A percentile compares a stretch with the other conserved stretches of the same genome.
phyloP scores from a whole-genome alignment of 92 coral and sea anemone species.

The Epizoanthus ramosus region DNA sequence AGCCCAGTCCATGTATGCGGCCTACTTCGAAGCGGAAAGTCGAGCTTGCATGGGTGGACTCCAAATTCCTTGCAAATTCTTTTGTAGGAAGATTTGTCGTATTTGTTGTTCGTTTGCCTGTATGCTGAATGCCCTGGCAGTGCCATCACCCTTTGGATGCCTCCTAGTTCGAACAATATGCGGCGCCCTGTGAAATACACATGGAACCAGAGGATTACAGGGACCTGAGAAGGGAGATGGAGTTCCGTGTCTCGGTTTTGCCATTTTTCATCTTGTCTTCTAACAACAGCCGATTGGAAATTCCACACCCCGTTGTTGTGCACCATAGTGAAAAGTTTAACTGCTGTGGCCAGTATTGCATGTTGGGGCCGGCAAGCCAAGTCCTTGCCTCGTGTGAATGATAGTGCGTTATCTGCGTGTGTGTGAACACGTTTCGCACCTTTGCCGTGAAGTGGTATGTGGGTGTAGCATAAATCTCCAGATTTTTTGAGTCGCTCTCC shows the following conservation, averaged over 20 bases:
- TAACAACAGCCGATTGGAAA: background rate
- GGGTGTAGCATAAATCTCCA: no score
- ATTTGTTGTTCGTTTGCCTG: constrained; percentile 9
- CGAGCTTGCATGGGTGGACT: no score
- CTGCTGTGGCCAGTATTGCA: constrained; percentile 59
- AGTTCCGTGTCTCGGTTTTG: no score
- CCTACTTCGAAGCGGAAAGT: no score
- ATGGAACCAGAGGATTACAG: constrained; percentile 40
- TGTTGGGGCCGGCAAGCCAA: constrained; percentile 50
- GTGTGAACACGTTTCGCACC: no score
- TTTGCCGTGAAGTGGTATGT: no score
- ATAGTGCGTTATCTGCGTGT: background rate
- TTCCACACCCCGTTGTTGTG: constrained; percentile 50
- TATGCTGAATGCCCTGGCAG: constrained; percentile 42
- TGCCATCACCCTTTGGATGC: constrained; percentile 23
- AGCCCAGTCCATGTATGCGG: no score
- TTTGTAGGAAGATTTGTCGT: constrained; percentile 22
- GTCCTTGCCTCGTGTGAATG: constrained; percentile 22
- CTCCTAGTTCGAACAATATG: constrained; percentile 41
- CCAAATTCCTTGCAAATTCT: no score
- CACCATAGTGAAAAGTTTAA: constrained; percentile 57
- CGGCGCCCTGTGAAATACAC: constrained; percentile 45
- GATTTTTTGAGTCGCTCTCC: no score
- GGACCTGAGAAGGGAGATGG: background rate
- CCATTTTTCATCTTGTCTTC: no score